Conservation (phyloP, 2,888 invertebrate genomes). For the Euplexia lucipara region DNA sequence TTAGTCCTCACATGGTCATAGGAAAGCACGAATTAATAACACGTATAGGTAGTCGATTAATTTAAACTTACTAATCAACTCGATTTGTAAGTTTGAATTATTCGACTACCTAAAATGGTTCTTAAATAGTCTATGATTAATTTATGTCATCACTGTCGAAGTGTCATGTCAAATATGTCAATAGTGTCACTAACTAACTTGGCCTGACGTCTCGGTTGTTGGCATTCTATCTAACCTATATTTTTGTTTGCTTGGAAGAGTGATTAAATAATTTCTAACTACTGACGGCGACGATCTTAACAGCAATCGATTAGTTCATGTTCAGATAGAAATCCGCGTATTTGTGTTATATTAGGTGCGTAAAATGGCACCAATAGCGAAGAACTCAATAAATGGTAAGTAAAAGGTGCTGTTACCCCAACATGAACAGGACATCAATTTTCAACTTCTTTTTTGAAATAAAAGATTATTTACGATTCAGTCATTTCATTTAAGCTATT, state of each 20-base stretch:
- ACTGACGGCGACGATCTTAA: conserved; percentile 1
- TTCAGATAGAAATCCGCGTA: neutral
- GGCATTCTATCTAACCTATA: conserved; percentile 56
- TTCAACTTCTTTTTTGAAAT: neutral
- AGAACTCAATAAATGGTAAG: conserved; percentile 71
- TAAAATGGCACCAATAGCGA: conserved; percentile 73
- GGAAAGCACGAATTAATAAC: too few relatives aligned
- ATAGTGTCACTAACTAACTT: neutral
- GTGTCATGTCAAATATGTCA: neutral
- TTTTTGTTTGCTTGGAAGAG: conserved; percentile 1
- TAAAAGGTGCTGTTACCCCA: neutral
- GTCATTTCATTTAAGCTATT: neutral
- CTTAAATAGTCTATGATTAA: neutral
- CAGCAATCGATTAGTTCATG: neutral
- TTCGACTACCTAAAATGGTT: neutral
- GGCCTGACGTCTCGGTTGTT: conserved; percentile 41
- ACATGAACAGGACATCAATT: neutral
- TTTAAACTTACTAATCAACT: too few relatives aligned
- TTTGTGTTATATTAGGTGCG: conserved; percentile 5
- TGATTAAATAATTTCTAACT: conserved; percentile 1
- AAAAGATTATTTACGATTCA: neutral
- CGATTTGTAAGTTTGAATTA: too few relatives aligned
- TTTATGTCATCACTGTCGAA: neutral
- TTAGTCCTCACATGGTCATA: too few relatives aligned
- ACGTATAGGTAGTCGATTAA: too few relatives aligned